Percentiles rank a stretch among this genome's conserved stretches.
phyloP scores from a whole-genome alignment of 2,888 invertebrate species.

The Caradrina kadenii region DNA sequence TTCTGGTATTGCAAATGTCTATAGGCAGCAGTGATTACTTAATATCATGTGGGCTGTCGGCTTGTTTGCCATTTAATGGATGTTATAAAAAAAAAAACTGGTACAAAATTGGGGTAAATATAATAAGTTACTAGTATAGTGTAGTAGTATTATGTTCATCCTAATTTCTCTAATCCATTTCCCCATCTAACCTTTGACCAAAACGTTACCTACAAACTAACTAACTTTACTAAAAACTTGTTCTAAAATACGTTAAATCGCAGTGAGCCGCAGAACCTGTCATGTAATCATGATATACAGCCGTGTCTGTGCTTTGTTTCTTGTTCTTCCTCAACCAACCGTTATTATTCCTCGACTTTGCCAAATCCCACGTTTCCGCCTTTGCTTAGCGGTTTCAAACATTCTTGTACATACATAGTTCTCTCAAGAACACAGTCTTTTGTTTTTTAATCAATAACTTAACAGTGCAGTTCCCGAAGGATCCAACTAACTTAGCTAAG shows the following conservation, averaged over 20 bases:
- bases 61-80: too few species aligned
- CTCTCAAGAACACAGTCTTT: constrained; percentile 20
- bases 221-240: too few species aligned
- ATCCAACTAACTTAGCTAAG: constrained; percentile 26
- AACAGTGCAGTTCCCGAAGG: constrained; percentile 1
- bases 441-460: constrained; percentile 51
- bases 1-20: too few species aligned
- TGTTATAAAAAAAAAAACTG: too few species aligned
- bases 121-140: too few species aligned
- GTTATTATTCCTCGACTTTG: constrained; percentile 22
- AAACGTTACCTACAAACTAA: too few species aligned
- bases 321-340: constrained; percentile 26
- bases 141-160: too few species aligned
- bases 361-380: constrained; percentile 40
- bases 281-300: constrained; percentile 37
- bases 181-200: too few species aligned
- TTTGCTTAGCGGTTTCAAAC: background rate
- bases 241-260: background rate
- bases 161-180: too few species aligned
- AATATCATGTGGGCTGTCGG: too few species aligned
- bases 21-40: too few species aligned
- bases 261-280: background rate
- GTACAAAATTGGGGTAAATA: too few species aligned
- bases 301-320: constrained; percentile 7
- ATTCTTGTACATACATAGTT: constrained; percentile 8